Base-by-base conservation (phyloP, 1,140 invertebrate genomes). In the Harpegnathos saltator region DNA sequence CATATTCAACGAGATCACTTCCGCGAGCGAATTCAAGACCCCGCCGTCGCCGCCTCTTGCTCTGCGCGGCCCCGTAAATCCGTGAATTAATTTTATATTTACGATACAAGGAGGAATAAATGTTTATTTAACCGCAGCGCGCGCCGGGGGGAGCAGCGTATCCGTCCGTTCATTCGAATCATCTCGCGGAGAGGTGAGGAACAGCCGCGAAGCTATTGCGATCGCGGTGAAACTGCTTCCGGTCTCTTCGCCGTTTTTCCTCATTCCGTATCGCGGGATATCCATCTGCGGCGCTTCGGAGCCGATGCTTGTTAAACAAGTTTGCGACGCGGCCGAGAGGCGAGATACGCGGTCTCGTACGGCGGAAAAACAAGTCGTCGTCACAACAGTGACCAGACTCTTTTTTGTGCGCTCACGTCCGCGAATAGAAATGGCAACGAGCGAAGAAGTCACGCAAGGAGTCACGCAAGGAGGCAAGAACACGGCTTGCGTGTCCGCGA, bases 1-100 rank as follows among this genome's bases (percentile, higher is more conserved):
- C 75, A 78, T 78, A 78, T 69, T 78, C 75, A 69, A 56, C 50
- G 29, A 69, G 63, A 78, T 78, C 54, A 78, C 54, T 69, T 78
- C 65, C 75, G 19, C 44, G 15, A 77, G 33, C 38, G 24, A 56
- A 17, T 58, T 78, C 12, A 66, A 48, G 38, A 66, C 59, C 15
- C 33, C 24, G n/a, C 66, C 61, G 26, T 29, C 4, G 48, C n/a
- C 22, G n/a, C 17, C 3, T 77, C 29, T 26, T 38, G 7, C 61
- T 9, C 38, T 44, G 11, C 38, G 38, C 38, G 38, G 38, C 38
- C 9, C 38, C 38, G 38, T 33, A n/a, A 62, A 62, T 62, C 33
- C 29, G 17, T 63, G 29, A 63, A 80, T 71, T 33, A 80, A 69
- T 80, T 71, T 80, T 71, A 71, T 71, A 66, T 66, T 66, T 33